phyloP scores from a whole-genome alignment of 2,888 invertebrate genomes.

The Zonitis immaculata region DNA sequence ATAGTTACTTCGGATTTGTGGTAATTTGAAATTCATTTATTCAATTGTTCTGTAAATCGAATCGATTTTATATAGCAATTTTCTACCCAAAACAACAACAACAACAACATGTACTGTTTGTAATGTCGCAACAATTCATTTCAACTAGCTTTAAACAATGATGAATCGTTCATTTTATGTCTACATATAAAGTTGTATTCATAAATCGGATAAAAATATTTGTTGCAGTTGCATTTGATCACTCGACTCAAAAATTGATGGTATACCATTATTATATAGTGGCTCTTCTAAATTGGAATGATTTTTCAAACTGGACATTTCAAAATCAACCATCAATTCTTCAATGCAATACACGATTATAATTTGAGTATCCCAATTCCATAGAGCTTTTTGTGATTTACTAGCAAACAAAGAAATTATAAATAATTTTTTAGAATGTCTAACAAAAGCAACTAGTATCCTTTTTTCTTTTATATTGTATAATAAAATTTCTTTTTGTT shows the following conservation, averaged over 20 bases:
- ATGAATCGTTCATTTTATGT: neutral
- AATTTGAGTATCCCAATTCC: no score
- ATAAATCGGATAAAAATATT: neutral
- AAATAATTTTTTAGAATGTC: no score
- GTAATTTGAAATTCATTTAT: no score
- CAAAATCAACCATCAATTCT: neutral
- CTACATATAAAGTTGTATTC: neutral
- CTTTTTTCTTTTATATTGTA: neutral
- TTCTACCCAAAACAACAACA: no score
- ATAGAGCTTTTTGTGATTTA: no score
- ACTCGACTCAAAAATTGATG: neutral
- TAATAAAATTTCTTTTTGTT: neutral
- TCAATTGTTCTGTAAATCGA: neutral
- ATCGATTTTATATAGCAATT: neutral
- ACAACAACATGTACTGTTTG: neutral
- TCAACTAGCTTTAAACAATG: neutral
- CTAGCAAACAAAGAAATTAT: no score
- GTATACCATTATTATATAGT: neutral
- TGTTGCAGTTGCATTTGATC: neutral
- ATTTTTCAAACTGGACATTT: neutral
- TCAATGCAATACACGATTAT: no score
- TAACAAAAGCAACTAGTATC: neutral
- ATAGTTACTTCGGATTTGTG: no score
- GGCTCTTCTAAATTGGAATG: neutral
- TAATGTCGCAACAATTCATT: neutral